A percentile compares a stretch with the other conserved stretches of the same genome.
Conservation (phyloP, 2,113 vertebrate species). For the Enhydra lutris region DNA sequence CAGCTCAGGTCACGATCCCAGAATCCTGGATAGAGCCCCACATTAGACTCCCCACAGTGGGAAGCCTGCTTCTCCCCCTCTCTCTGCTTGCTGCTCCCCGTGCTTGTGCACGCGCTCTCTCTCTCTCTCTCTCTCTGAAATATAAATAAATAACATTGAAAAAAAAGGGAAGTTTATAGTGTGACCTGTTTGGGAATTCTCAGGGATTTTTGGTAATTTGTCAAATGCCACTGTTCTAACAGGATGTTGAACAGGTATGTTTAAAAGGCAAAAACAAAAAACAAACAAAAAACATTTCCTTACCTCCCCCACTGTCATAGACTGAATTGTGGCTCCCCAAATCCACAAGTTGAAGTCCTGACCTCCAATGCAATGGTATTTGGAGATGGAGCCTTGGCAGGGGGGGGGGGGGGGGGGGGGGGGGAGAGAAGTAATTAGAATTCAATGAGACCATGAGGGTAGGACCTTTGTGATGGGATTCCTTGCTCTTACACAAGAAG, state of each 20-base stretch:
- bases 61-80: too few species aligned
- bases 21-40: too few species aligned
- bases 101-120: too few species aligned
- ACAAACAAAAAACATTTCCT: background rate
- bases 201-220: background rate
- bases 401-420: fast-evolving
- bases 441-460: background rate
- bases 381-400: background rate
- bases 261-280: background rate
- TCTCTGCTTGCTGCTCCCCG: too few species aligned
- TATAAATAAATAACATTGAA: too few species aligned
- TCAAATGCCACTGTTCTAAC: background rate
- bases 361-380: background rate
- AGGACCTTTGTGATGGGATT: background rate
- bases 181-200: background rate
- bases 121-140: too few species aligned
- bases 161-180: background rate
- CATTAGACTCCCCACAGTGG: too few species aligned
- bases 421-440: background rate
- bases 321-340: background rate
- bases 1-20: too few species aligned
- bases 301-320: background rate
- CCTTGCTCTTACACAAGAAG: background rate
- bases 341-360: background rate
- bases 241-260: background rate